Evolutionary conservation across 2,888 invertebrate species (phyloP).

Genomic region (Cepaea hortensis): DNA sequence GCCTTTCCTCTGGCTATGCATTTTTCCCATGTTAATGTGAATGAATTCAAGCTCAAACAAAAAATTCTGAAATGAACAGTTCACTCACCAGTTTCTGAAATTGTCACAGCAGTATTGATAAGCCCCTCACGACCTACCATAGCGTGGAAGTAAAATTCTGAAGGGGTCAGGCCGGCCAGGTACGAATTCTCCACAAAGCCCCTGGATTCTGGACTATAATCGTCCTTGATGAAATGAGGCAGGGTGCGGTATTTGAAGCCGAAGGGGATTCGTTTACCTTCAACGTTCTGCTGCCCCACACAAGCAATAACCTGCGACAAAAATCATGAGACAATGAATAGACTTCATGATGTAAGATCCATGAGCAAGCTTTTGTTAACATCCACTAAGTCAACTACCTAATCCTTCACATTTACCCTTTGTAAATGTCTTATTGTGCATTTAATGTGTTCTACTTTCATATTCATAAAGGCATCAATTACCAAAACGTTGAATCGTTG

Average conservation of each 20-base stretch:
- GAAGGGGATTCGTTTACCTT: slow-evolving; percentile 99
- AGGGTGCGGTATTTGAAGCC: slow-evolving; percentile 98
- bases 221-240: slow-evolving; percentile 99
- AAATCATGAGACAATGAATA: not conserved
- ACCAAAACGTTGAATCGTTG: too few relatives aligned
- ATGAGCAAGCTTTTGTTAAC: too few relatives aligned
- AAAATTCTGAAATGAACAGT: too few relatives aligned
- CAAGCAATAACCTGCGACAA: slow-evolving; percentile 93
- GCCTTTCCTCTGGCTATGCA: too few relatives aligned
- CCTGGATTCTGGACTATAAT: slow-evolving; percentile 99
- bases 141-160: slow-evolving; percentile 99
- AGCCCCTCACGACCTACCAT: slow-evolving; percentile 99
- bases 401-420: too few relatives aligned
- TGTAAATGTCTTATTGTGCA: too few relatives aligned
- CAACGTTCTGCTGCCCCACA: slow-evolving; percentile 99
- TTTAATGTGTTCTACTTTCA: too few relatives aligned
- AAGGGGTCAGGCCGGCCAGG: slow-evolving; percentile 97
- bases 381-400: too few relatives aligned
- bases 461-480: too few relatives aligned
- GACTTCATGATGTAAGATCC: too few relatives aligned
- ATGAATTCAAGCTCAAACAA: too few relatives aligned
- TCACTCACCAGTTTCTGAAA: slow-evolving; percentile 94
- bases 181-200: slow-evolving; percentile 99
- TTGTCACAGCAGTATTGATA: slow-evolving; percentile 99
- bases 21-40: too few relatives aligned